A percentile compares a stretch with the other conserved stretches of the same genome.
Conservation (phyloP, 2,888 invertebrate species). For the Diarsia rubi region DNA sequence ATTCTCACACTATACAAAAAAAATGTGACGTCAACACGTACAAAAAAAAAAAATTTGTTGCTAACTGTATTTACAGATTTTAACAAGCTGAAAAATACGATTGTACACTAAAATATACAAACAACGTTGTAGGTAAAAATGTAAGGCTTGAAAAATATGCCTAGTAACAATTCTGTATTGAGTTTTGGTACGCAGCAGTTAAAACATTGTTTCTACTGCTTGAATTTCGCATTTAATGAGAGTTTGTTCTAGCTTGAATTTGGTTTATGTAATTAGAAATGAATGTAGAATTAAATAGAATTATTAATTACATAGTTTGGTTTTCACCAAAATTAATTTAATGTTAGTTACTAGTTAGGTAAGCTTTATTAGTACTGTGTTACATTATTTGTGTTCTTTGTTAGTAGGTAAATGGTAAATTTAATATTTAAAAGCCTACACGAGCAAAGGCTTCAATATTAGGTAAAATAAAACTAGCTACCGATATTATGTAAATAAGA, state of each 20-base stretch:
- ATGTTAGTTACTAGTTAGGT: neutral
- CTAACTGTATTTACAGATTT: neutral
- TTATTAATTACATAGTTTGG: slow-evolving; percentile 1
- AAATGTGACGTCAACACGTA: too few species aligned
- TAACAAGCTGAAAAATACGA: slow-evolving; percentile 6
- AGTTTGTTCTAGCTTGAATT: slow-evolving; percentile 2
- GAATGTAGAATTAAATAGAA: neutral
- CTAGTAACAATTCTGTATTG: neutral
- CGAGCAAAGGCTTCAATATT: neutral
- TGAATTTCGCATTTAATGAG: slow-evolving; percentile 16
- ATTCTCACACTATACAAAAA: too few species aligned
- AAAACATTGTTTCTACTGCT: neutral
- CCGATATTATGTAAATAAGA: neutral
- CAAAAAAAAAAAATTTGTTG: too few species aligned
- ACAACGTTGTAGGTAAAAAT: neutral
- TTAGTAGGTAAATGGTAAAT: neutral
- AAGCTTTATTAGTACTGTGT: neutral
- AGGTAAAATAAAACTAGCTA: neutral
- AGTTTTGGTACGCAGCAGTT: neutral
- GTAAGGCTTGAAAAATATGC: neutral
- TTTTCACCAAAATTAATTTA: neutral
- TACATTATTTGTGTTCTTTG: neutral
- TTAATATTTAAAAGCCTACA: neutral
- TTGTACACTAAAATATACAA: slow-evolving; percentile 12
- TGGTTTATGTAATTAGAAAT: slow-evolving; percentile 12